Percentiles rank a stretch among this genome's conserved stretches.
phyloP scores from a whole-genome alignment of 2,113 vertebrate species.

The Glaucidium brasilianum region DNA sequence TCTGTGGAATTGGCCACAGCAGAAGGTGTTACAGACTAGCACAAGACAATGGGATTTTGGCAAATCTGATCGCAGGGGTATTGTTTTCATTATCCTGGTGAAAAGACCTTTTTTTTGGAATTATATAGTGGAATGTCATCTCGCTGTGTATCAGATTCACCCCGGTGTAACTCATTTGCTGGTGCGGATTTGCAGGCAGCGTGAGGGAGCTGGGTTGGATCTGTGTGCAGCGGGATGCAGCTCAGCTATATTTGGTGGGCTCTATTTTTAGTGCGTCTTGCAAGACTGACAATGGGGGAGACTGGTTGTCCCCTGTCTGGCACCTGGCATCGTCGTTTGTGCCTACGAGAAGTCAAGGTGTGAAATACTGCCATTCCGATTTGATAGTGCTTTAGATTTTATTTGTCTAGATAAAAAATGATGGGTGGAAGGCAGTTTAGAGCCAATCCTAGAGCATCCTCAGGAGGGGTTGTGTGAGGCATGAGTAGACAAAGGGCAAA shows the following conservation, averaged over 20 bases:
- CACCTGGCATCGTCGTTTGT: not conserved
- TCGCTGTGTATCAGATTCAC: rapidly evolving
- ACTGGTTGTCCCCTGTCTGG: not conserved
- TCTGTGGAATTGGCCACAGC: not conserved
- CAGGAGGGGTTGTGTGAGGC: not conserved
- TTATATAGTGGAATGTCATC: not conserved
- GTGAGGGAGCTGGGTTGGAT: not conserved
- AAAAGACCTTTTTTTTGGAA: not conserved
- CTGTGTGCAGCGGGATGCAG: not conserved
- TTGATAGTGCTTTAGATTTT: not conserved
- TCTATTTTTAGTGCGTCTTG: not conserved
- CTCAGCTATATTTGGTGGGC: rapidly evolving
- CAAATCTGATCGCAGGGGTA: not conserved
- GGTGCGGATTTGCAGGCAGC: not conserved
- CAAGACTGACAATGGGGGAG: not conserved
- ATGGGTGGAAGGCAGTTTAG: not conserved
- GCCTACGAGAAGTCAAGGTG: not conserved
- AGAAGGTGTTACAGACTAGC: not conserved
- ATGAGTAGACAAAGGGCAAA: not conserved
- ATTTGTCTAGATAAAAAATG: not conserved
- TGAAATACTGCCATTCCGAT: not conserved
- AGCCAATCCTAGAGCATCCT: not conserved
- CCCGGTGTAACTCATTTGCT: rapidly evolving
- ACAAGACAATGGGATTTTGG: not conserved
- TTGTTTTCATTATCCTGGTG: not conserved